A percentile compares a stretch with the other conserved stretches of the same genome.
phyloP scores from a whole-genome alignment of 2,113 vertebrate genomes.

The Leptobrachium ailaonicum region DNA sequence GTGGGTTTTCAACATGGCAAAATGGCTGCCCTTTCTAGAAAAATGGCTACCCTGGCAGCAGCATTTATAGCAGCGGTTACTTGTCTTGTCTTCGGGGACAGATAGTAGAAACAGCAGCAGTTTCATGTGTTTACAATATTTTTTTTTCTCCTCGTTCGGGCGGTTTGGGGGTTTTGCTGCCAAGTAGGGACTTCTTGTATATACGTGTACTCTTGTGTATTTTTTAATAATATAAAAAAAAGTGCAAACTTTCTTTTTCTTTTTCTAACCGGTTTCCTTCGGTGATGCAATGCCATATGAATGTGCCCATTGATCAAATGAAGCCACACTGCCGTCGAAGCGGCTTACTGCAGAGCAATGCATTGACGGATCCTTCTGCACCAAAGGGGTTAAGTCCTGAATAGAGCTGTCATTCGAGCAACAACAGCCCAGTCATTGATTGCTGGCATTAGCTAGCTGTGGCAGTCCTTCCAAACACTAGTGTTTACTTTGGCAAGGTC shows the following conservation, averaged over 20 bases:
- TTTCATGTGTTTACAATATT: not conserved
- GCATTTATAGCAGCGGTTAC: constrained; percentile 17
- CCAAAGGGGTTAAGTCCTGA: not conserved
- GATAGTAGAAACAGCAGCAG: constrained; percentile 1
- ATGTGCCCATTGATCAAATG: not conserved
- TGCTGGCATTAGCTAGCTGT: not conserved
- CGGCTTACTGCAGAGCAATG: not conserved
- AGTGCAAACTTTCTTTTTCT: constrained; percentile 27
- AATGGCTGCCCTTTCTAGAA: not conserved
- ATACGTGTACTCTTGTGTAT: not conserved
- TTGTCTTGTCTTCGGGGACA: not conserved
- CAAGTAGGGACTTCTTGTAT: not conserved
- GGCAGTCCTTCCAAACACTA: not conserved
- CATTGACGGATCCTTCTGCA: not conserved
- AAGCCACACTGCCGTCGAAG: not conserved
- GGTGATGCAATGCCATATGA: not conserved
- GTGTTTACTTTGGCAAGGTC: constrained; percentile 17
- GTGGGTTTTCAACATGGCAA: constrained; percentile 8
- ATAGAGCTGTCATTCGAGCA: not conserved
- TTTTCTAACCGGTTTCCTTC: not conserved
- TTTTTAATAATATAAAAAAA: constrained; percentile 27
- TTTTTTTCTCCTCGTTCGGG: not conserved
- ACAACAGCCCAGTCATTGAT: not conserved
- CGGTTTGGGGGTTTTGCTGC: not conserved
- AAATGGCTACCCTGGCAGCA: constrained; percentile 20